Evolutionary conservation across 2,797 vertebrate species (phyloP).

Genomic region (Numenius phaeopus): DNA sequence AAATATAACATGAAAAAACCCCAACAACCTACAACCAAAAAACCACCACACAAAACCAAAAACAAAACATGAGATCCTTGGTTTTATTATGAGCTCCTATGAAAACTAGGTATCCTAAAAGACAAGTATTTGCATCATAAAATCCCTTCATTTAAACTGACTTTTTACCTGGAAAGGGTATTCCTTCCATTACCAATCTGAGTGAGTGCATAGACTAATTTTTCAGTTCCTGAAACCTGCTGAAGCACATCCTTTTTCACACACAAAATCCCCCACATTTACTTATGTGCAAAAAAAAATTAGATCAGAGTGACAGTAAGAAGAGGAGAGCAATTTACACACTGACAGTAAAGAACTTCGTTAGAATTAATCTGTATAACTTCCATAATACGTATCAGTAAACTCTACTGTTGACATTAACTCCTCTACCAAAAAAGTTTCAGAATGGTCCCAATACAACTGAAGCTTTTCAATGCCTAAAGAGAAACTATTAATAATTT

Average conservation of each 20-base stretch:
- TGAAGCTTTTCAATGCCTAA: background rate
- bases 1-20: background rate
- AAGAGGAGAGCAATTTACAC: constrained; percentile 14
- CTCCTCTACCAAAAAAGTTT: background rate
- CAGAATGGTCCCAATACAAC: background rate
- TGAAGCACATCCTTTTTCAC: constrained; percentile 11
- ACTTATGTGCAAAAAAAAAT: background rate
- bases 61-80: background rate
- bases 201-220: background rate
- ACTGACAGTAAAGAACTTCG: background rate
- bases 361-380: background rate
- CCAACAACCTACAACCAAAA: background rate
- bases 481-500: background rate
- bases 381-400: constrained; percentile 26
- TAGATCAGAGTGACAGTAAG: background rate
- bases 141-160: constrained; percentile 5
- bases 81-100: constrained; percentile 9
- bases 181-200: constrained; percentile 3
- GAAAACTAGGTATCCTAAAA: constrained; percentile 22
- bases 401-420: background rate
- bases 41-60: background rate
- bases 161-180: background rate
- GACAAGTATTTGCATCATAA: constrained; percentile 11
- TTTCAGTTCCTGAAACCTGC: constrained; percentile 42
- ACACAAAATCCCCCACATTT: background rate